Conservation (phyloP, 2,113 vertebrate species). For the Romanogobio albipinnatus region DNA sequence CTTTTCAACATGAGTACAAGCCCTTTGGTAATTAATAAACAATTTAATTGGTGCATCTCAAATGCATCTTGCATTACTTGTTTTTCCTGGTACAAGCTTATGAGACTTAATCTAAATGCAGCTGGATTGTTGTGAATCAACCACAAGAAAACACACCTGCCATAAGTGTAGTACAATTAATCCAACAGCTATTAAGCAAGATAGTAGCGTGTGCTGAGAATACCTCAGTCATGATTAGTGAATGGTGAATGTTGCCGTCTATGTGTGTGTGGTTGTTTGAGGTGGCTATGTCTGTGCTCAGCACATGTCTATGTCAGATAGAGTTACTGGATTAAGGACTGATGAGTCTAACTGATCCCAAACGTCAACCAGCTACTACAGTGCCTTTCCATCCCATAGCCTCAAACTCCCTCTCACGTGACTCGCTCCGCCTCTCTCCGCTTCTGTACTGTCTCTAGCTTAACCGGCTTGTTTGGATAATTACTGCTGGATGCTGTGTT, state of each 20-base stretch:
- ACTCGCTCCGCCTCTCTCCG: conserved; percentile 21
- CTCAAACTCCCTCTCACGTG: conserved; percentile 52
- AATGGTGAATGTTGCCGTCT: neutral
- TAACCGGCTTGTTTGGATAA: no score
- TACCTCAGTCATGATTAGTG: neutral
- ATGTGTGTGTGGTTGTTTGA: conserved; percentile 14
- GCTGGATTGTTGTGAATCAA: neutral
- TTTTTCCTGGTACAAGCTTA: conserved; percentile 2
- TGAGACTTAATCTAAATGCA: neutral
- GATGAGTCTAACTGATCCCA: conserved; percentile 66
- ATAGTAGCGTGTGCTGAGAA: neutral
- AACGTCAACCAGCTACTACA: conserved; percentile 44
- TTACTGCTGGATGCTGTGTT: neutral
- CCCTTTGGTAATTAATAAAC: neutral
- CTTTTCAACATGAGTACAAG: neutral
- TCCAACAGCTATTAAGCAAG: neutral
- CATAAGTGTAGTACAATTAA: neutral
- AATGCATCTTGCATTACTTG: conserved; percentile 3
- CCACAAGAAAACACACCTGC: conserved; percentile 12
- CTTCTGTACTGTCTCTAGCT: neutral
- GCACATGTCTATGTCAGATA: conserved; percentile 59
- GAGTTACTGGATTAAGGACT: conserved; percentile 66
- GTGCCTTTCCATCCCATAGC: conserved; percentile 39
- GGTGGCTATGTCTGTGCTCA: conserved; percentile 44
- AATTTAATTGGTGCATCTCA: neutral